Evolutionary conservation across 2,888 invertebrate species (phyloP).

Genomic region (Noctua janthe): DNA sequence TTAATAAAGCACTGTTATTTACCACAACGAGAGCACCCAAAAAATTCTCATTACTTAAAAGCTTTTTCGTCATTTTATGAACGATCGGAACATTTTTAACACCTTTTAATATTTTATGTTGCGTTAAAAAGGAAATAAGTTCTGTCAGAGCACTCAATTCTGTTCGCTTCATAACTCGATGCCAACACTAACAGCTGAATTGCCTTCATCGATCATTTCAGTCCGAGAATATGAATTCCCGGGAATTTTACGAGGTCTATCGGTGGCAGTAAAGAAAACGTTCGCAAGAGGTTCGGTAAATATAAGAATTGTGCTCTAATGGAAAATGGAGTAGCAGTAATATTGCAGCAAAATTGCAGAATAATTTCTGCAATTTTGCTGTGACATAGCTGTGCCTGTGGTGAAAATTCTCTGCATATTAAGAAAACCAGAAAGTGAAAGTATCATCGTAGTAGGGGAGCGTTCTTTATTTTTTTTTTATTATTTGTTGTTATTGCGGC

Average conservation of each 20-base stretch:
- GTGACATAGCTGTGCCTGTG: background rate
- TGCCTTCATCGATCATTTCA: conserved; percentile 69
- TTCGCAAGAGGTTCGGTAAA: conserved; percentile 65
- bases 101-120: conserved; percentile 26
- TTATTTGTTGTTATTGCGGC: too few species aligned
- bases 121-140: conserved; percentile 48
- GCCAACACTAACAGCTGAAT: conserved; percentile 62
- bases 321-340: conserved; percentile 38
- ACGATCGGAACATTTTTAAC: conserved; percentile 4
- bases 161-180: conserved; percentile 54
- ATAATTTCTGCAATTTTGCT: background rate
- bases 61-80: conserved; percentile 3
- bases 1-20: background rate
- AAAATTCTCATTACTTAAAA: conserved; percentile 18
- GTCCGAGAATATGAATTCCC: conserved; percentile 59
- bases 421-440: background rate
- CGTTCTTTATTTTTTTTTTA: too few species aligned
- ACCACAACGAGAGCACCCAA: background rate
- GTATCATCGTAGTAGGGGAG: too few species aligned
- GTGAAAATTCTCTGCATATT: background rate
- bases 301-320: conserved; percentile 48
- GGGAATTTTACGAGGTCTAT: conserved; percentile 67
- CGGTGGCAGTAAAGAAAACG: conserved; percentile 75
- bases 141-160: conserved; percentile 46
- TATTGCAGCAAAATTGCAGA: background rate